Percentiles rank a stretch among this genome's conserved stretches.
Conservation (phyloP, 2,888 invertebrate genomes). For the Heliconius aoede region DNA sequence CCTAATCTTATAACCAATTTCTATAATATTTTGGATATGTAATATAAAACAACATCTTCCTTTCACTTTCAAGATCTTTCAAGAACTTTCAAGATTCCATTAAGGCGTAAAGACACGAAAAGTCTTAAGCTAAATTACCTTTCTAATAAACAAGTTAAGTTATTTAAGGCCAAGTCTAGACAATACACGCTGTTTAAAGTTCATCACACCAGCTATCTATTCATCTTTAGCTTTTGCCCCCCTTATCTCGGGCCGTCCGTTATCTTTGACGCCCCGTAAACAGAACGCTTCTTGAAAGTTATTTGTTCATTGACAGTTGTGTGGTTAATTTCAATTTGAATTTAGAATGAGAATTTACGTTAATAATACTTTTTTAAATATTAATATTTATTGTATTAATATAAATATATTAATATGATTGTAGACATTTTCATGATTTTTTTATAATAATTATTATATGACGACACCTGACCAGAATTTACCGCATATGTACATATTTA, state of each 20-base stretch:
- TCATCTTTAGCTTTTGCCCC: constrained; percentile 72
- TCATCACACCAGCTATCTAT: constrained; percentile 76
- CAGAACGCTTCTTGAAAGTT: constrained; percentile 62
- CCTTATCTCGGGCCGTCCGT: constrained; percentile 63
- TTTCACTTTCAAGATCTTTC: neutral
- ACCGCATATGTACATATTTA: too few species aligned
- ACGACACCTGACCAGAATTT: too few species aligned
- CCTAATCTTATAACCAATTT: too few species aligned
- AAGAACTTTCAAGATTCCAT: neutral
- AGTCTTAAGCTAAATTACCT: neutral
- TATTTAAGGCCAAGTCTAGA: constrained; percentile 52
- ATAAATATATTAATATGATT: neutral
- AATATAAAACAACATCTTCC: too few species aligned
- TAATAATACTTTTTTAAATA: constrained; percentile 28
- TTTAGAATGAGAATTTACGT: constrained; percentile 50
- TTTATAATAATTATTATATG: too few species aligned
- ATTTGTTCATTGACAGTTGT: constrained; percentile 69
- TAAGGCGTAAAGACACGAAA: neutral
- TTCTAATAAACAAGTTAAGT: constrained; percentile 33
- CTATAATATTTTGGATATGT: too few species aligned
- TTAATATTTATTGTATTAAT: neutral
- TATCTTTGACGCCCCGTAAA: constrained; percentile 64
- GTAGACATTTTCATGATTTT: too few species aligned
- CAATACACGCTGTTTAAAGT: constrained; percentile 58
- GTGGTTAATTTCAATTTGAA: constrained; percentile 53